Conservation (phyloP, 2,113 vertebrate genomes). For the Cettia cetti region DNA sequence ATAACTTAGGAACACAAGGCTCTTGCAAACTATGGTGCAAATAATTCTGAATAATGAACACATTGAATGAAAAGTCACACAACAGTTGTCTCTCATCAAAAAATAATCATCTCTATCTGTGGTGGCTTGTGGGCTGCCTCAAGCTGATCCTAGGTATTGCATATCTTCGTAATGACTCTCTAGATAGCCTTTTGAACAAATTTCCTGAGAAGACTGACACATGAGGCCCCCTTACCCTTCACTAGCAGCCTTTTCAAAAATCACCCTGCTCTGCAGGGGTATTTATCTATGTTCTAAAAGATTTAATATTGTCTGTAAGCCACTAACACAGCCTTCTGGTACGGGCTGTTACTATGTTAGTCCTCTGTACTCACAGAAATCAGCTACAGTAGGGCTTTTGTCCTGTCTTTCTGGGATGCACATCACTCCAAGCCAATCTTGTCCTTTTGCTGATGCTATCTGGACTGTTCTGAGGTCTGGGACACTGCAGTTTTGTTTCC, state of each 20-base stretch:
- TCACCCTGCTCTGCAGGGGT: background rate
- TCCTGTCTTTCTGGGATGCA: conserved; percentile 3
- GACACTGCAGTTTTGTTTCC: conserved; percentile 58
- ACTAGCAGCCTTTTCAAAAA: background rate
- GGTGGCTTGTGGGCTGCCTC: background rate
- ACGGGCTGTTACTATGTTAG: conserved; percentile 3
- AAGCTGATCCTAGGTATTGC: background rate
- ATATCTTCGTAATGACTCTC: background rate
- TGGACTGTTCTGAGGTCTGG: background rate
- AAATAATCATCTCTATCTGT: background rate
- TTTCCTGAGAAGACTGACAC: background rate
- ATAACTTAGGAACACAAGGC: background rate
- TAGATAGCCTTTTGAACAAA: background rate
- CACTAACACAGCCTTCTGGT: conserved; percentile 2
- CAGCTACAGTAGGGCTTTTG: conserved; percentile 48
- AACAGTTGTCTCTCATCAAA: background rate
- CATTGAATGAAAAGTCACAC: background rate
- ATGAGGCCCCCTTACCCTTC: background rate
- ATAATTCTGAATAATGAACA: background rate
- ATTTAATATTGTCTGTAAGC: background rate
- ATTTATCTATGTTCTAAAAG: background rate
- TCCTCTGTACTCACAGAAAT: conserved; percentile 2
- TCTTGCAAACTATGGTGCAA: background rate
- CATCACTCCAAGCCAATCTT: background rate
- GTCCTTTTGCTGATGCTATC: conserved; percentile 9